These are phyloP conservation scores for Ooceraea biroi DNA, from an alignment of 1,140 invertebrate genomes.

Conservation along the genomic window DNA sequence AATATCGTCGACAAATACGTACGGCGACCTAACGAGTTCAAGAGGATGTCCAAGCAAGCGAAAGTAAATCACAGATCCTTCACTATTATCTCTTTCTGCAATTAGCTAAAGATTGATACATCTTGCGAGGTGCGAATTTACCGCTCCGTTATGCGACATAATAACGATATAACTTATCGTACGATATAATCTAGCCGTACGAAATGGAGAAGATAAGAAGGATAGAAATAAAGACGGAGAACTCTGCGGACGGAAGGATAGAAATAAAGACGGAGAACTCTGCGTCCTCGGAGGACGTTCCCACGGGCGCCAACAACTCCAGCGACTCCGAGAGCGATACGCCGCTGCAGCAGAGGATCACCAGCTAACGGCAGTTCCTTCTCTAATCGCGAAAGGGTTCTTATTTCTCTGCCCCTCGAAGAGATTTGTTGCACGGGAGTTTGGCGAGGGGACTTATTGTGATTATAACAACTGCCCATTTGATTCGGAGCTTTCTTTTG, in stretches of 20 bases:
- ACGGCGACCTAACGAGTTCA: conserved; percentile 75
- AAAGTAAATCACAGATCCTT: conserved; percentile 66
- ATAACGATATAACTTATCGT: background rate
- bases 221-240: conserved; percentile 16
- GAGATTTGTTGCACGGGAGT: background rate
- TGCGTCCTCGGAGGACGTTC: conserved; percentile 59
- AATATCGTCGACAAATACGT: conserved; percentile 85
- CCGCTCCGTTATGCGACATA: background rate
- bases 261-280: conserved; percentile 39
- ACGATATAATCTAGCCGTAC: conserved; percentile 49
- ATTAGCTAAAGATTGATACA: background rate
- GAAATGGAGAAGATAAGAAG: conserved; percentile 22
- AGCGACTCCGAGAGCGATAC: conserved; percentile 78
- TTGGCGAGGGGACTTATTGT: conserved; percentile 3
- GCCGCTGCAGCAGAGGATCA: conserved; percentile 71
- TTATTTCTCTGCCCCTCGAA: background rate
- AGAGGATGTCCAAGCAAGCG: conserved; percentile 68
- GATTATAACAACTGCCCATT: conserved; percentile 18
- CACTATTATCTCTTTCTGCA: background rate
- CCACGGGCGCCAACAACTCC: conserved; percentile 46
- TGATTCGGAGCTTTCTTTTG: conserved; percentile 27
- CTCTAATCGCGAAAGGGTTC: conserved; percentile 33
- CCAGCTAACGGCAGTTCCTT: conserved; percentile 68
- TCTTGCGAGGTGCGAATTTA: background rate
- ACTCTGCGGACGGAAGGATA: no score